phyloP scores from a whole-genome alignment of 2,888 invertebrate genomes.

The Mimumesa dahlbomi region DNA sequence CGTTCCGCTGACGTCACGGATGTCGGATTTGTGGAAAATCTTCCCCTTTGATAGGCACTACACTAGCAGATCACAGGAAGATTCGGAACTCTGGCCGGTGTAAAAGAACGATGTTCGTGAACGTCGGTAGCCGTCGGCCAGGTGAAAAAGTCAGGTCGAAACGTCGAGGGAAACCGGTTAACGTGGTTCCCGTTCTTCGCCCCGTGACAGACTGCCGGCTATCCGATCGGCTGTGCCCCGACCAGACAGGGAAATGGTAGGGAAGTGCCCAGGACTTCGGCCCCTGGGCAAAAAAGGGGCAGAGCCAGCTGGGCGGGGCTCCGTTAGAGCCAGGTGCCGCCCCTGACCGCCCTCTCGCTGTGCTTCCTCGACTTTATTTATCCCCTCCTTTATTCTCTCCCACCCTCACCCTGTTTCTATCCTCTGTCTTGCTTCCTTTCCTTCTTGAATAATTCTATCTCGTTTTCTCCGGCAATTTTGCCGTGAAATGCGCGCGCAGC shows the following conservation, averaged over 20 bases:
- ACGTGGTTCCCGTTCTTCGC: conserved; percentile 80
- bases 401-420: conserved; percentile 16
- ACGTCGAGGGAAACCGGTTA: conserved; percentile 75
- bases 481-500: conserved; percentile 75
- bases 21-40: too few species aligned
- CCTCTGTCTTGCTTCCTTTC: conserved; percentile 3
- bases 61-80: conserved; percentile 29
- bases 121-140: conserved; percentile 41
- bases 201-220: conserved; percentile 79
- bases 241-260: conserved; percentile 69
- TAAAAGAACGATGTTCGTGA: not conserved
- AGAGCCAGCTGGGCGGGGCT: conserved; percentile 70
- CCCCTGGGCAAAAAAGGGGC: conserved; percentile 77
- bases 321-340: conserved; percentile 71
- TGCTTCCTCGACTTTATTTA: conserved; percentile 58
- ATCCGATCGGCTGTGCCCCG: conserved; percentile 72
- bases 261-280: conserved; percentile 57
- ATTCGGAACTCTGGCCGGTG: conserved; percentile 6
- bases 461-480: conserved; percentile 56
- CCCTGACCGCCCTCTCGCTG: conserved; percentile 71
- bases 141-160: conserved; percentile 47
- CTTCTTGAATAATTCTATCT: not conserved
- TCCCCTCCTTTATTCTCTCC: conserved; percentile 38
- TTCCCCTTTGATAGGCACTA: conserved; percentile 11
- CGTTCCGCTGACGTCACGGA: too few species aligned